Percentiles rank a stretch among this genome's conserved stretches.
phyloP scores from a whole-genome alignment of 2,113 vertebrate species.

The Prietella phreatophila region DNA sequence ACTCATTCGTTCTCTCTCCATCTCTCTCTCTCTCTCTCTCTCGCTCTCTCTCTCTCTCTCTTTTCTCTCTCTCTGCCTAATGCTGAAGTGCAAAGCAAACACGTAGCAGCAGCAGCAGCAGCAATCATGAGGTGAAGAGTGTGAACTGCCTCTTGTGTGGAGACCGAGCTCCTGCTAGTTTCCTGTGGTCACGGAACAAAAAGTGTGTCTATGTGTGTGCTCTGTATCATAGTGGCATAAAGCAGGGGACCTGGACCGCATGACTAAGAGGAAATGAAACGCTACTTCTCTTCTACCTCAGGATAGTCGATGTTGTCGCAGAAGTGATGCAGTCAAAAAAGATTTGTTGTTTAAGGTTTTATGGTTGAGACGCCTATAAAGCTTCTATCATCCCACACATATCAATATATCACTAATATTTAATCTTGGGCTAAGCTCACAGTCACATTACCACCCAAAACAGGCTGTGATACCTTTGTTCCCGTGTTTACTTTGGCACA shows the following conservation, averaged over 20 bases:
- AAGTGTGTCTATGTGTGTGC: conserved; percentile 6
- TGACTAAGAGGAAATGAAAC: conserved; percentile 40
- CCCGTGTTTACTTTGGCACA: neutral
- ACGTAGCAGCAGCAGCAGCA: conserved; percentile 52
- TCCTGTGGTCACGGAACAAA: conserved; percentile 48
- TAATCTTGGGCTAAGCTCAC: neutral
- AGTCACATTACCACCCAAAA: conserved; percentile 1
- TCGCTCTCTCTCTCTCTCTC: conserved; percentile 24
- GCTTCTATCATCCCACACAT: neutral
- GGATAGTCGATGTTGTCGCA: neutral
- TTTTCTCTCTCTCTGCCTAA: conserved; percentile 28
- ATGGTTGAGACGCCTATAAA: neutral
- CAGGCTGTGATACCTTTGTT: conserved; percentile 9
- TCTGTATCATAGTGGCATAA: conserved; percentile 36
- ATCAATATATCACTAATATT: conserved; percentile 2
- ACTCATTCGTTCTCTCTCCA: conserved; percentile 28
- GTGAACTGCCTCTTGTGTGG: conserved; percentile 44
- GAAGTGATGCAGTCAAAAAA: neutral
- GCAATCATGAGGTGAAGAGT: conserved; percentile 44
- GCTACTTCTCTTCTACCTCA: conserved; percentile 19
- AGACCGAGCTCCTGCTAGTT: conserved; percentile 49
- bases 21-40: conserved; percentile 24
- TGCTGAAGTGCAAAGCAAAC: conserved; percentile 63
- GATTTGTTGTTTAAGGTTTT: conserved; percentile 17
- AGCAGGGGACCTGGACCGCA: conserved; percentile 37